Evolutionary conservation across 2,888 invertebrate species (phyloP).

Genomic region (Falcaria lacertinaria): DNA sequence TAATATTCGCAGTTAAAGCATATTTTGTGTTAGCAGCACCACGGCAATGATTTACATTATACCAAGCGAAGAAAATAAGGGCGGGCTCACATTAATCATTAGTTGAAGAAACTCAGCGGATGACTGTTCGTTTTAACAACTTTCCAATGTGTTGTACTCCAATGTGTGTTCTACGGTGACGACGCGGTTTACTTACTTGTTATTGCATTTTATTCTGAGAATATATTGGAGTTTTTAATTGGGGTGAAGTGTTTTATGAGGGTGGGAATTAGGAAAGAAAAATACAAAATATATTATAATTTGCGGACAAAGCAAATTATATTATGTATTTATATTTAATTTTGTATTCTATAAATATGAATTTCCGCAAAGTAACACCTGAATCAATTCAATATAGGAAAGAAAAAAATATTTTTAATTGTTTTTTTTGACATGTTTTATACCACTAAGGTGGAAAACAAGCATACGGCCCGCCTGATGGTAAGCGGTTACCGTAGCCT

Average conservation of each 20-base stretch:
- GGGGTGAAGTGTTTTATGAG: conserved; percentile 6
- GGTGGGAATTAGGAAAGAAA: background rate
- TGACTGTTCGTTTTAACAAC: conserved; percentile 24
- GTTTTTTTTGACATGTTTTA: too few relatives aligned
- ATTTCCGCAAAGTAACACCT: too few relatives aligned
- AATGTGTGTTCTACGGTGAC: background rate
- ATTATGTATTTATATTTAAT: too few relatives aligned
- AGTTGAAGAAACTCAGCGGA: conserved; percentile 19
- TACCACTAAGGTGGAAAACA: too few relatives aligned
- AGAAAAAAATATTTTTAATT: too few relatives aligned
- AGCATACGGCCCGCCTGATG: too few relatives aligned
- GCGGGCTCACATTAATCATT: conserved; percentile 24
- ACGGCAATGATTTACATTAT: background rate
- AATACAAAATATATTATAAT: background rate
- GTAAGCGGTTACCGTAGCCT: too few relatives aligned
- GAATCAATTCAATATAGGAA: too few relatives aligned
- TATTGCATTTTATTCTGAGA: background rate
- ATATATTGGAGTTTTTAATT: conserved; percentile 1
- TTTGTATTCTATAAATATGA: too few relatives aligned
- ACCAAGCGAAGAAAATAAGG: conserved; percentile 13
- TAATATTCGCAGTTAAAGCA: background rate
- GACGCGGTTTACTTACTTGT: background rate
- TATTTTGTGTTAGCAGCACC: background rate
- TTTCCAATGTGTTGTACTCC: conserved; percentile 18
- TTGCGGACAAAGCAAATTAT: too few relatives aligned